Conservation (phyloP, 2,888 invertebrate genomes). For the Ditula angustiorana region DNA sequence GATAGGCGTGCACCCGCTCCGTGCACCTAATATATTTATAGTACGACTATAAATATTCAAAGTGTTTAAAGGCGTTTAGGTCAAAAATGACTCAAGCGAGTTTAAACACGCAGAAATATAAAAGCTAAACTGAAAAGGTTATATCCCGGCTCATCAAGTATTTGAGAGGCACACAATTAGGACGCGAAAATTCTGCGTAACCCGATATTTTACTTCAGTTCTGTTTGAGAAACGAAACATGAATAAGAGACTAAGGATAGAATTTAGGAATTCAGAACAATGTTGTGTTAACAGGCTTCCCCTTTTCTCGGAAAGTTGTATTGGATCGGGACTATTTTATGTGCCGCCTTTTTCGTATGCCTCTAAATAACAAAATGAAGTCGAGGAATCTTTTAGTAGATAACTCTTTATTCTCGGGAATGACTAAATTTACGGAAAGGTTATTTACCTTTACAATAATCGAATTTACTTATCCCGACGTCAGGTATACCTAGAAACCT, state of each 20-base stretch:
- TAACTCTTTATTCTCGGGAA: background rate
- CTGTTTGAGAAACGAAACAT: constrained; percentile 2
- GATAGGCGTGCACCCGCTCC: too few species aligned
- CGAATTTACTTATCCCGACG: too few species aligned
- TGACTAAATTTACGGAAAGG: too few species aligned
- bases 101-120: constrained; percentile 2
- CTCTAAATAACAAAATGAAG: background rate
- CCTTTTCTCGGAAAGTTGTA: background rate
- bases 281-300: background rate
- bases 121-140: background rate
- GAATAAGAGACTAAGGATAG: constrained; percentile 1
- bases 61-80: too few species aligned
- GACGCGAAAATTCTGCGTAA: constrained; percentile 11
- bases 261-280: background rate
- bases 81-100: background rate
- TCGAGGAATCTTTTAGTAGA: background rate
- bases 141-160: constrained; percentile 9
- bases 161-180: constrained; percentile 13
- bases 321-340: background rate
- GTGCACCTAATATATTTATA: too few species aligned
- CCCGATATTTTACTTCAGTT: constrained; percentile 21
- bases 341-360: background rate
- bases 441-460: too few species aligned
- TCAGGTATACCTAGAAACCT: too few species aligned
- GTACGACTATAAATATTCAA: too few species aligned